A percentile compares a stretch with the other conserved stretches of the same genome.
Conservation (phyloP, 2,888 invertebrate genomes). For the Drosophila prolongata region DNA sequence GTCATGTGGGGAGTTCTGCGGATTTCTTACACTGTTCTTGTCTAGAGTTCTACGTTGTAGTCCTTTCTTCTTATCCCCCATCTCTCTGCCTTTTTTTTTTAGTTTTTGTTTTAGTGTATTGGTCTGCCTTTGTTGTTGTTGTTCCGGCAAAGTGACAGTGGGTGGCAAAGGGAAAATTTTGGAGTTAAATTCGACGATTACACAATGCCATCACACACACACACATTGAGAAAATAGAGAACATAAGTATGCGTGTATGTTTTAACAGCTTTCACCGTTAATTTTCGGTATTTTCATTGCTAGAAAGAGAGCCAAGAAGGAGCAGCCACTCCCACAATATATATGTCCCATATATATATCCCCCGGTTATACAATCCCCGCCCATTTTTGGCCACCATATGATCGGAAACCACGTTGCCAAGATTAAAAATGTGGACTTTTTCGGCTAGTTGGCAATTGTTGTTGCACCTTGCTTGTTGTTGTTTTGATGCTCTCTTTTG, state of each 20-base stretch:
- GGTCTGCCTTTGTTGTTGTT: conserved; percentile 17
- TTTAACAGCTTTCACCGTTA: conserved; percentile 39
- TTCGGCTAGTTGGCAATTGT: conserved; percentile 37
- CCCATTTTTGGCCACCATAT: conserved; percentile 55
- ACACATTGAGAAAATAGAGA: not conserved
- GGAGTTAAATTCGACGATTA: conserved; percentile 51
- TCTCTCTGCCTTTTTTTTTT: conserved; percentile 13
- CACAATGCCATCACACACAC: conserved; percentile 49
- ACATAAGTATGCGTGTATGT: conserved; percentile 16
- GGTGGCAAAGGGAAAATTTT: conserved; percentile 18
- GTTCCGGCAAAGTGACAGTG: conserved; percentile 37
- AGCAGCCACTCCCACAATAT: conserved; percentile 40
- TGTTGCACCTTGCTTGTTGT: conserved; percentile 57
- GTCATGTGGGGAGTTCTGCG: conserved; percentile 48
- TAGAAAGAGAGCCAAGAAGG: conserved; percentile 13
- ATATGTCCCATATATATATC: conserved; percentile 18
- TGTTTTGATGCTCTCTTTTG: conserved; percentile 26
- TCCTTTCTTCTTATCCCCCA: not conserved
- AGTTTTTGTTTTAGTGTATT: conserved; percentile 24
- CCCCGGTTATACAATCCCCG: conserved; percentile 68
- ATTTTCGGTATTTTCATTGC: conserved; percentile 7
- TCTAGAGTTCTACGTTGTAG: conserved; percentile 6
- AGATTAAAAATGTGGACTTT: conserved; percentile 58
- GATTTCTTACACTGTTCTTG: conserved; percentile 28
- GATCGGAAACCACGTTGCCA: conserved; percentile 74